Conservation (phyloP, 2,113 vertebrate genomes). For the Atlantisia rogersi region DNA sequence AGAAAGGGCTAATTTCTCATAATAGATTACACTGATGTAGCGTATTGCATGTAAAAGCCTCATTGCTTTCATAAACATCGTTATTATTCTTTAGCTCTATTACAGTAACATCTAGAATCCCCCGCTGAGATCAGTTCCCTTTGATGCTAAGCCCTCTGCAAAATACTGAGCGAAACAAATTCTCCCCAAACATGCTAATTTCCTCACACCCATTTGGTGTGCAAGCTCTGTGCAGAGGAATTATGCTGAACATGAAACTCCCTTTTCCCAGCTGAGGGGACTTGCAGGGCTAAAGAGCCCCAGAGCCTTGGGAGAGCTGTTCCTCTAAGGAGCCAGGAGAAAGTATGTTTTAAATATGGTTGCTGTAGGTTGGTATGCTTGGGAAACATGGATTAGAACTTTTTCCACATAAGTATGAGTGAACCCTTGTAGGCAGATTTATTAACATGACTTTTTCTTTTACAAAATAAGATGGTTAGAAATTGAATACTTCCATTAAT, state of each 20-base stretch:
- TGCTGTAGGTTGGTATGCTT: background rate
- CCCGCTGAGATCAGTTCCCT: background rate
- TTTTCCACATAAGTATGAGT: background rate
- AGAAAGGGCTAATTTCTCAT: background rate
- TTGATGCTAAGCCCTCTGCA: background rate
- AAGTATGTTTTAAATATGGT: background rate
- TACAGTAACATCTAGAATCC: background rate
- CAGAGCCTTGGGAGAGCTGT: fast-evolving
- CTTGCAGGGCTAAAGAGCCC: background rate
- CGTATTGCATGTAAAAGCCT: background rate
- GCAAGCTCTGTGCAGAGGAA: background rate
- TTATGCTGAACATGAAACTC: fast-evolving
- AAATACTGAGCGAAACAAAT: background rate
- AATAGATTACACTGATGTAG: background rate
- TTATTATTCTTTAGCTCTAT: background rate
- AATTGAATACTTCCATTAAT: background rate
- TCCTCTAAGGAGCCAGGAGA: background rate
- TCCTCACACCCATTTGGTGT: fast-evolving
- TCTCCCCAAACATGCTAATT: background rate
- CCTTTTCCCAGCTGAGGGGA: background rate
- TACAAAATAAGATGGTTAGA: background rate
- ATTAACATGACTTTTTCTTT: background rate
- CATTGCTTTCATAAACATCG: slow-evolving; percentile 2
- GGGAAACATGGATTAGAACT: fast-evolving
- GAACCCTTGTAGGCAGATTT: background rate